Evolutionary conservation across 2,888 invertebrate genomes (phyloP).

Genomic region (Caenorhabditis afra): DNA sequence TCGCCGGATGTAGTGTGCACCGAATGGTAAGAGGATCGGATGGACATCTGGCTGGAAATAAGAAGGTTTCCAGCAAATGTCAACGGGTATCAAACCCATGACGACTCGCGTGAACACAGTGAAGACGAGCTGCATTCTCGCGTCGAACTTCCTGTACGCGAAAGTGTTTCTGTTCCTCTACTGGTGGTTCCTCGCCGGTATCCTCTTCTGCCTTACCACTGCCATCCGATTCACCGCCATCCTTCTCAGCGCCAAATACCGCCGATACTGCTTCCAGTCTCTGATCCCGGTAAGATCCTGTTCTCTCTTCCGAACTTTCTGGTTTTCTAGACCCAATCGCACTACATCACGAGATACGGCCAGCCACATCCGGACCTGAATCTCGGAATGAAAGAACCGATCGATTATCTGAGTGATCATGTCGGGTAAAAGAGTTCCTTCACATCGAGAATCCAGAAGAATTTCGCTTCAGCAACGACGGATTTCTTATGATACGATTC

Average conservation of each 20-base stretch:
- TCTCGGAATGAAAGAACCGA: constrained; percentile 1
- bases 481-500: constrained; percentile 18
- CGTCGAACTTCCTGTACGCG: constrained; percentile 60
- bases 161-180: constrained; percentile 62
- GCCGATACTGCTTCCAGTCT: constrained; percentile 8
- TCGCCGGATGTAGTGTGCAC: constrained; percentile 34
- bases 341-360: constrained; percentile 8
- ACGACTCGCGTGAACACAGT: background rate
- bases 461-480: constrained; percentile 28
- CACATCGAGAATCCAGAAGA: background rate
- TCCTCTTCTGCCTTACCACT: constrained; percentile 29
- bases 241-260: constrained; percentile 20
- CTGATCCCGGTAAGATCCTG: constrained; percentile 44
- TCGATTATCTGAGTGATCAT: constrained; percentile 24
- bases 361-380: constrained; percentile 15
- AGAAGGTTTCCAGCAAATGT: constrained; percentile 2
- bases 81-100: background rate
- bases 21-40: constrained; percentile 12
- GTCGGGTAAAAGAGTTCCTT: constrained; percentile 32
- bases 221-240: constrained; percentile 43
- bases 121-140: constrained; percentile 48
- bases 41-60: too few relatives aligned
- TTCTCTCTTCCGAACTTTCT: background rate
- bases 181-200: constrained; percentile 59
- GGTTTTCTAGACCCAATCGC: constrained; percentile 22